Percentiles rank a stretch among this genome's conserved stretches.
Evolutionary conservation across 2,888 invertebrate species (phyloP).

Genomic region (Notodonta dromedarius): DNA sequence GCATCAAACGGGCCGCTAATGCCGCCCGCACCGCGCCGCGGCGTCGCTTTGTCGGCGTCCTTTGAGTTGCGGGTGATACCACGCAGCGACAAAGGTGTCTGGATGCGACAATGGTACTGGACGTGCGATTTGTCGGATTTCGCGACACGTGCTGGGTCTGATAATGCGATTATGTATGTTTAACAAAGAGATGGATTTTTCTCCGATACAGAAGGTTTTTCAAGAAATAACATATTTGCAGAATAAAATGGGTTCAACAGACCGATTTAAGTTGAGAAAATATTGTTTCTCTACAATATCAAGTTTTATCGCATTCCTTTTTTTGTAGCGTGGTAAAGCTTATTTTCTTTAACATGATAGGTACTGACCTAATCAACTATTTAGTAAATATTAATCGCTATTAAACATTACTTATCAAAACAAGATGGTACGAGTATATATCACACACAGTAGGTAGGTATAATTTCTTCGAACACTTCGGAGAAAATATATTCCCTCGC

Average conservation of each 20-base stretch:
- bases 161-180: not conserved
- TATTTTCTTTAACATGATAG: no score
- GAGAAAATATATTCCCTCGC: not conserved
- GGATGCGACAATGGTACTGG: conserved; percentile 37
- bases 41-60: conserved; percentile 81
- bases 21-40: conserved; percentile 76
- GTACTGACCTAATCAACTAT: no score
- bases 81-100: conserved; percentile 55
- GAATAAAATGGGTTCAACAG: not conserved
- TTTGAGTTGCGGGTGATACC: conserved; percentile 76
- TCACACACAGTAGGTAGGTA: not conserved
- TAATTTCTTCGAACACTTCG: not conserved
- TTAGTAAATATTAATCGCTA: no score
- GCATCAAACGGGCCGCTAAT: conserved; percentile 80
- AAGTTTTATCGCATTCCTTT: no score
- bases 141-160: conserved; percentile 5
- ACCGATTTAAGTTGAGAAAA: not conserved
- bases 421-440: no score
- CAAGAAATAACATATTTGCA: not conserved
- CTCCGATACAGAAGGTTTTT: not conserved
- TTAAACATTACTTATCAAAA: no score
- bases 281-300: no score
- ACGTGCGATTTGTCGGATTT: conserved; percentile 36
- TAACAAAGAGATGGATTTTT: not conserved
- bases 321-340: no score